phyloP scores from a whole-genome alignment of 2,888 invertebrate genomes.

The Eurytoma adleriae region DNA sequence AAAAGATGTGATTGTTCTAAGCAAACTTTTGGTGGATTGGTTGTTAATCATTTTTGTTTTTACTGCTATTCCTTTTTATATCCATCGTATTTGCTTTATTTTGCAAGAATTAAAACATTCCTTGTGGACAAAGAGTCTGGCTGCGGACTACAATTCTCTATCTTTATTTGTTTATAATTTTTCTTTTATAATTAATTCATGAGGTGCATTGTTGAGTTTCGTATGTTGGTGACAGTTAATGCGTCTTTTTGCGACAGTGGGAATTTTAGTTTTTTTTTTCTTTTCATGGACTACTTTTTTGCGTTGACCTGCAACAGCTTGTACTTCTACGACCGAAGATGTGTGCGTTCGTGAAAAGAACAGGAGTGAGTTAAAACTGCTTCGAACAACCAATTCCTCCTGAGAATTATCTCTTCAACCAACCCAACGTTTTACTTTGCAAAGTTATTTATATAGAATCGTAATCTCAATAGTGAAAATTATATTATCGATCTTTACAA shows the following conservation, averaged over 20 bases:
- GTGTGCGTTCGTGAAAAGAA: slow-evolving; percentile 52
- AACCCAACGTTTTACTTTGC: background rate
- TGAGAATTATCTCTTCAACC: background rate
- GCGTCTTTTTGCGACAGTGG: slow-evolving; percentile 46
- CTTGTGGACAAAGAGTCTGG: slow-evolving; percentile 52
- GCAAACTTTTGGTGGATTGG: slow-evolving; percentile 21
- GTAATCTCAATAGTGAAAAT: background rate
- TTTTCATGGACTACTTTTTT: slow-evolving; percentile 52
- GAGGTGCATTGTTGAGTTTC: slow-evolving; percentile 52
- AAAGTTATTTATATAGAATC: background rate
- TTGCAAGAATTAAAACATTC: slow-evolving; percentile 57
- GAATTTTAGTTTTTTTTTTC: slow-evolving; percentile 30
- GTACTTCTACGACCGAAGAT: slow-evolving; percentile 56
- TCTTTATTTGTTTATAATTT: slow-evolving; percentile 51
- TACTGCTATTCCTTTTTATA: slow-evolving; percentile 29
- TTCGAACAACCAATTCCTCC: background rate
- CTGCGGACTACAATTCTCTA: slow-evolving; percentile 50
- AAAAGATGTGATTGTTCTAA: slow-evolving; percentile 40
- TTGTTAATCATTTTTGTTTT: slow-evolving; percentile 25
- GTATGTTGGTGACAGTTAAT: slow-evolving; percentile 53
- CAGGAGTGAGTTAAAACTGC: slow-evolving; percentile 49
- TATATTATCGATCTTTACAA: slow-evolving; percentile 29
- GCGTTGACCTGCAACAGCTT: slow-evolving; percentile 66
- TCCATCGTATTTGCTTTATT: slow-evolving; percentile 53
- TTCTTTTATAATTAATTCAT: slow-evolving; percentile 53